Conservation (phyloP, 2,888 invertebrate species). For the Tenthredo mesomela region DNA sequence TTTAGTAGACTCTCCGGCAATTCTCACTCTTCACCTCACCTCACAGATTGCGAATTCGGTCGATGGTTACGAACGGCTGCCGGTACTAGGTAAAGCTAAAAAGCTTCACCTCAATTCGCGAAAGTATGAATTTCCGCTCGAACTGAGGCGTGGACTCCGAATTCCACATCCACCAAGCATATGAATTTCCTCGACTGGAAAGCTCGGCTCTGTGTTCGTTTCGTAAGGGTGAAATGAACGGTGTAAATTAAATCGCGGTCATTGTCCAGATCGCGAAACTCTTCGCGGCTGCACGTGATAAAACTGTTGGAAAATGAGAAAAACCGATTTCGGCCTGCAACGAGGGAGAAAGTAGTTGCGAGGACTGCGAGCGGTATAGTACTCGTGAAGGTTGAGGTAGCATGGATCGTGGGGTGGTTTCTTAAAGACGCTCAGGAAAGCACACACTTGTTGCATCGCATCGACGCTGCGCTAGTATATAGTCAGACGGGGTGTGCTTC, state of each 20-base stretch:
- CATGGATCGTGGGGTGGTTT: conserved; percentile 63
- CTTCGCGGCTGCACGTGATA: not conserved
- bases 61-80: not conserved
- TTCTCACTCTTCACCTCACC: not conserved
- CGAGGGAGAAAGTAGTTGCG: conserved; percentile 34
- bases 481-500: not conserved
- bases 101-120: conserved; percentile 2
- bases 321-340: not conserved
- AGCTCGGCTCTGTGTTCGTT: too few relatives aligned
- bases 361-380: not conserved
- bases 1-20: not conserved
- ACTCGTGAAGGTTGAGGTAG: conserved; percentile 43
- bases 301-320: not conserved
- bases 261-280: not conserved
- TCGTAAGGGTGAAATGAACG: too few relatives aligned
- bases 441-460: conserved; percentile 76
- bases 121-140: not conserved
- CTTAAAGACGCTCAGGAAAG: conserved; percentile 71
- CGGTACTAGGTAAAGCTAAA: not conserved
- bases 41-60: not conserved
- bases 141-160: not conserved
- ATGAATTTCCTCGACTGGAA: too few relatives aligned
- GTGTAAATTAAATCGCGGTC: not conserved
- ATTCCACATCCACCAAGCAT: not conserved
- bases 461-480: not conserved